Evolutionary conservation across 2,888 invertebrate species (phyloP), one percentile per base, ranked within the genome.

Genomic region (Nomada ferruginata): DNA sequence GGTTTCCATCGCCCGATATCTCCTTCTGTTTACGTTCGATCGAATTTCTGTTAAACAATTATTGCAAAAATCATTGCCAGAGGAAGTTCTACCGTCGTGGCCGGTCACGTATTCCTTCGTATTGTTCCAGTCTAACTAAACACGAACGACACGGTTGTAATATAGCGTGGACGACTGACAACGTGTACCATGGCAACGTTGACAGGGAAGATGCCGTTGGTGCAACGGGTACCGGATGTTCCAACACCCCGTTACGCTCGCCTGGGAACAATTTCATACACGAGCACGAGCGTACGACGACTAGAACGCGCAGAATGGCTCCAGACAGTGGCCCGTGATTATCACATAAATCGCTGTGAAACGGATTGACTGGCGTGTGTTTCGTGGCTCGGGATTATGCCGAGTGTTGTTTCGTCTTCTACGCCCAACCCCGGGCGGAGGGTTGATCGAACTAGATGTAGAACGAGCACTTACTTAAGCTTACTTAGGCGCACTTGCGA

Each of bases 301-400:
- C 20, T n/a, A 36, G 71, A 69, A 73, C 82, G 59, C 59, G 42
- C 44, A 55, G 72, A 57, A 76, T 66, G 42, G 57, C 69, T 26
- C 53, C 57, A 69, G 78, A 75, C 72, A 29, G 44, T 55, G 60
- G 55, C 20, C 47, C 20, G 44, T 76, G 83, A 83, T 83, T 82
- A 83, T 73, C 82, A 59, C 82, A 70, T 76, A 77, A 82, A 83
- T 83, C 83, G 70, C 61, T 13, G 44, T 29, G 68, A 64, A 76
- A 81, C 68, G 68, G 76, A 81, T 81, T 20, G 71, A 80, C 65
- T 59, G 61, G 59, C 63, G 59, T 20, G 59, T 71, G 63, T 72
- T 71, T 72, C 81, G 75, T 26, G 44, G 20, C 42, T 18, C 13
- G n/a, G 18, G 20, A 72, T 81, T 81, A 82, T 76, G 71, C 71